phyloP scores from a whole-genome alignment of 2,888 invertebrate genomes.

The Oligia fasciuncula region DNA sequence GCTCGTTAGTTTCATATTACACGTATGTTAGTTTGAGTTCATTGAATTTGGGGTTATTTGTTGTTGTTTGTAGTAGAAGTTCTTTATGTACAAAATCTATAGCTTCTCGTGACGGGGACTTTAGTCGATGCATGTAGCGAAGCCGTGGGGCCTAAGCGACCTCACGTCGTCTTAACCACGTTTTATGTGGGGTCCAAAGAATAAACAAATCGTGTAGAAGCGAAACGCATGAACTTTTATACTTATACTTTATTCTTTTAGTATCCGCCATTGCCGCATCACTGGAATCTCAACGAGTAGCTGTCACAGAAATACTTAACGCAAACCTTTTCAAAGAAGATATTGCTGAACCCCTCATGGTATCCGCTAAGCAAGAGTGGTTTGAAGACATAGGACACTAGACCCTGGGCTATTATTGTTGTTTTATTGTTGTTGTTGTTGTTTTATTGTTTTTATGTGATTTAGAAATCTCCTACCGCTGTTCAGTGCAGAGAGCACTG shows the following conservation, averaged over 20 bases:
- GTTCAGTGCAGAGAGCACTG: too few relatives aligned
- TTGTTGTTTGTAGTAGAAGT: too few relatives aligned
- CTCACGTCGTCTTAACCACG: background rate
- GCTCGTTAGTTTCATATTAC: too few relatives aligned
- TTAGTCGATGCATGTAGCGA: background rate
- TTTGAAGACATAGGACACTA: conserved; percentile 78
- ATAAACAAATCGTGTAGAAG: background rate
- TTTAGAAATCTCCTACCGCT: too few relatives aligned
- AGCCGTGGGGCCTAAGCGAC: background rate
- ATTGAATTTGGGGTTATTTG: too few relatives aligned
- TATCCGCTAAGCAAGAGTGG: conserved; percentile 82
- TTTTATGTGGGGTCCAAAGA: conserved; percentile 1
- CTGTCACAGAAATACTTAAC: conserved; percentile 86
- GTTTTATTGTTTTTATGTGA: too few relatives aligned
- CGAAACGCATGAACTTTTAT: background rate
- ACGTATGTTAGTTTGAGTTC: too few relatives aligned
- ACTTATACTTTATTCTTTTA: too few relatives aligned
- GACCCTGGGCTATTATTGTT: conserved; percentile 61
- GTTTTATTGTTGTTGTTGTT: too few relatives aligned
- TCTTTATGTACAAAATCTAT: too few relatives aligned
- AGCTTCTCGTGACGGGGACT: too few relatives aligned
- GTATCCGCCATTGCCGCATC: conserved; percentile 91
- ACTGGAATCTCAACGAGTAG: conserved; percentile 90
- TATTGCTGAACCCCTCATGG: conserved; percentile 81
- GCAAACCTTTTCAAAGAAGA: conserved; percentile 83